These are phyloP conservation scores for Halcyon malimbica DNA, from an alignment of 2,113 vertebrate genomes.

Conservation along the genomic window DNA sequence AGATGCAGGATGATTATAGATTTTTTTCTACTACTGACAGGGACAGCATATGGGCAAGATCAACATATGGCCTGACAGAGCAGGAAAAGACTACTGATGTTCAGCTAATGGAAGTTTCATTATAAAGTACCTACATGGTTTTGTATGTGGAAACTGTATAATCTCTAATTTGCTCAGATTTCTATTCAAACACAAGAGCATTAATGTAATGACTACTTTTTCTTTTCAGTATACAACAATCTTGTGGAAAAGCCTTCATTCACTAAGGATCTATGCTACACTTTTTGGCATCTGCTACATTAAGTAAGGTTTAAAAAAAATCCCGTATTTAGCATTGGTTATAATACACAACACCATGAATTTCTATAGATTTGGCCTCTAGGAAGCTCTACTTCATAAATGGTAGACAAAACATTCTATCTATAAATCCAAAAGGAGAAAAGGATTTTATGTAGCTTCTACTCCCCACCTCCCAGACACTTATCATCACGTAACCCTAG, in stretches of 20 bases:
- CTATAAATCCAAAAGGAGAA: neutral
- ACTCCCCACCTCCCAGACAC: neutral
- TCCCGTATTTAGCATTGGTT: neutral
- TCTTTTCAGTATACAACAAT: neutral
- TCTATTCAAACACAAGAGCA: neutral
- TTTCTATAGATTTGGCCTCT: neutral
- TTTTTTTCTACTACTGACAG: neutral
- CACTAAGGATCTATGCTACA: neutral
- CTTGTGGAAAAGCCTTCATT: neutral
- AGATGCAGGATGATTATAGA: accelerated
- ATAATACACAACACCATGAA: neutral
- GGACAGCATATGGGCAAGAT: neutral
- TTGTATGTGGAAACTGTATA: neutral
- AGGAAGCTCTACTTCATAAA: neutral
- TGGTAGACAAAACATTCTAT: neutral
- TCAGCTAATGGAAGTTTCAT: neutral
- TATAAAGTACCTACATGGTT: neutral
- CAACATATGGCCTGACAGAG: neutral
- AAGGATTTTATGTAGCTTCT: neutral
- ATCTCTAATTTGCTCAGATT: neutral
- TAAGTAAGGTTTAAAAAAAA: neutral
- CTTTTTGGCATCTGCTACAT: neutral
- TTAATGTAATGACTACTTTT: neutral
- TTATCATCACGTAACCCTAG: neutral
- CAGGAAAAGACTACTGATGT: neutral